Conservation (phyloP, 2,797 vertebrate species). For the Apogon hyalosoma region DNA sequence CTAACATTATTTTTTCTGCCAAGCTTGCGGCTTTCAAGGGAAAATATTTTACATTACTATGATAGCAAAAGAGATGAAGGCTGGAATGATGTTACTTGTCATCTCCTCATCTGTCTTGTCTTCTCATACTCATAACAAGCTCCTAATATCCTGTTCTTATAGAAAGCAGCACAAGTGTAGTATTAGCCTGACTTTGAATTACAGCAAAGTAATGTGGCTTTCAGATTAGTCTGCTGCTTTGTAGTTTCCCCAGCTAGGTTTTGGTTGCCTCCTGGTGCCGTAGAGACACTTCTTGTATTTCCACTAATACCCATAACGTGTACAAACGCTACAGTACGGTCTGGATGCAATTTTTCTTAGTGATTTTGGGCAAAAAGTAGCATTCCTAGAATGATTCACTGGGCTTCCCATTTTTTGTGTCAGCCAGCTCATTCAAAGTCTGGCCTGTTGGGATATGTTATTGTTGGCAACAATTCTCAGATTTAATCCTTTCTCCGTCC, state of each 20-base stretch:
- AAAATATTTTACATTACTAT: conserved; percentile 52
- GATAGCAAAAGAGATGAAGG: conserved; percentile 32
- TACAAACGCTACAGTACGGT: conserved; percentile 31
- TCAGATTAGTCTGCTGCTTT: conserved; percentile 7
- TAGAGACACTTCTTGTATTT: conserved; percentile 8
- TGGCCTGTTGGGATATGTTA: conserved; percentile 44
- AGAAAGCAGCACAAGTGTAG: background rate
- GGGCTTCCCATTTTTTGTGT: conserved; percentile 57
- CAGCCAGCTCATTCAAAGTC: conserved; percentile 48
- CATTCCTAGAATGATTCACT: conserved; percentile 59
- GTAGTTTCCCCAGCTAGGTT: conserved; percentile 1
- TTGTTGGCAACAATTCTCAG: conserved; percentile 50
- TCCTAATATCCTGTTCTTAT: conserved; percentile 10
- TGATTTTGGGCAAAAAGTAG: conserved; percentile 41
- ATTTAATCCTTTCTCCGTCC: conserved; percentile 51
- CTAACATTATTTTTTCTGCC: conserved; percentile 35
- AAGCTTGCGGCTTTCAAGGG: conserved; percentile 36
- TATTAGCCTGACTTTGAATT: conserved; percentile 15
- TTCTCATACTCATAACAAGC: conserved; percentile 29
- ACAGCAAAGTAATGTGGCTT: conserved; percentile 3
- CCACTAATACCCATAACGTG: conserved; percentile 2
- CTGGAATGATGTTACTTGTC: conserved; percentile 22
- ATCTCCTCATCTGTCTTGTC: too few species aligned
- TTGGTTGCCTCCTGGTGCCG: conserved; percentile 17
- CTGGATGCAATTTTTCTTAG: conserved; percentile 25